Conservation (phyloP, 2,113 vertebrate species). For the Callopanchax toddi region DNA sequence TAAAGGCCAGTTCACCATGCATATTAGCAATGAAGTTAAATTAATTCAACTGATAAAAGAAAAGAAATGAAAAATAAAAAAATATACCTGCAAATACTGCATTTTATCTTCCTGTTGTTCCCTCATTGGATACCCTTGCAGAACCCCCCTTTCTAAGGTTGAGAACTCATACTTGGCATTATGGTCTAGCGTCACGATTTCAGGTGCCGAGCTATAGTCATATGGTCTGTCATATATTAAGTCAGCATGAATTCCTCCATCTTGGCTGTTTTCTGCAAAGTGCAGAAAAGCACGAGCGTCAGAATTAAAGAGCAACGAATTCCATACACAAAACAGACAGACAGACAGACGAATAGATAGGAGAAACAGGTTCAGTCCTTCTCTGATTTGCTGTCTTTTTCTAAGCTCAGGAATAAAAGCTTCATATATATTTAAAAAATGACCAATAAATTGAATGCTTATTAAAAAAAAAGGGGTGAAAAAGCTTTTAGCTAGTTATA, state of each 20-base stretch:
- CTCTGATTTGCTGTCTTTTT: constrained; percentile 53
- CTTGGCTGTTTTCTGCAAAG: constrained; percentile 89
- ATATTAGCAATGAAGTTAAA: constrained; percentile 70
- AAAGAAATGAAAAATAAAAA: constrained; percentile 79
- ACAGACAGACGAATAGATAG: constrained; percentile 82
- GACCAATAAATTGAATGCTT: constrained; percentile 1
- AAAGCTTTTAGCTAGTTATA: constrained; percentile 3
- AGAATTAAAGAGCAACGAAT: constrained; percentile 81
- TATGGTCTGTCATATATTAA: constrained; percentile 87
- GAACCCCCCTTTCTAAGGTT: constrained; percentile 86
- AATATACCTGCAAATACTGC: constrained; percentile 95
- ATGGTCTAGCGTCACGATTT: constrained; percentile 87
- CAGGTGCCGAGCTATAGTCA: constrained; percentile 84
- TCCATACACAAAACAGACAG: constrained; percentile 85
- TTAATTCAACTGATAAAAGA: constrained; percentile 66
- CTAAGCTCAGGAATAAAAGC: constrained; percentile 30
- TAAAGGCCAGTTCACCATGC: constrained; percentile 76
- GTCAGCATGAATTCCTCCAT: constrained; percentile 84
- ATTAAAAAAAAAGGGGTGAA: not conserved
- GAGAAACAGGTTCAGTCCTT: constrained; percentile 76
- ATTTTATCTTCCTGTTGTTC: constrained; percentile 89
- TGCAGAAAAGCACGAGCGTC: constrained; percentile 85
- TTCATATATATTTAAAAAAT: constrained; percentile 23
- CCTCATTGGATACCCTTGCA: constrained; percentile 84
- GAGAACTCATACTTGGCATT: constrained; percentile 89